These are phyloP conservation scores for Piprites chloris DNA, from an alignment of 2,113 vertebrate genomes.

Conservation along the genomic window DNA sequence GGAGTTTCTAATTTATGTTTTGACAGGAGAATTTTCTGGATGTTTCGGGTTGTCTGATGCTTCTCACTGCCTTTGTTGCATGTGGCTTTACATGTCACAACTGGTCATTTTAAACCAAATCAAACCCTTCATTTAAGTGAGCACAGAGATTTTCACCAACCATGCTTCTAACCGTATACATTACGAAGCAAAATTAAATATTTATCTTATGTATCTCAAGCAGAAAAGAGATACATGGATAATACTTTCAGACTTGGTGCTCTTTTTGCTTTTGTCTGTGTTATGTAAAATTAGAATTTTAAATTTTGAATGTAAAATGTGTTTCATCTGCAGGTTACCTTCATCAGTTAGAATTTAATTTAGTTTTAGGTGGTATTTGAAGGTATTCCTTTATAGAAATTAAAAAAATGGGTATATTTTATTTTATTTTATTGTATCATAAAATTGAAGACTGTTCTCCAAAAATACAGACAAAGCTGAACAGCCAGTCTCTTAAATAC, in stretches of 20 bases:
- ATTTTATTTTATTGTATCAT: neutral
- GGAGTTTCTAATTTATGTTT: neutral
- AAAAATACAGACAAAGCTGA: neutral
- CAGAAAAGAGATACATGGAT: neutral
- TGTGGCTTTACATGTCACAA: neutral
- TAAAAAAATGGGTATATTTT: neutral
- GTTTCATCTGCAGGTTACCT: neutral
- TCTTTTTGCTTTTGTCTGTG: neutral
- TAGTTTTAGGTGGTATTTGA: neutral
- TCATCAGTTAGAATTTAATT: neutral
- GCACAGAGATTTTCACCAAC: neutral
- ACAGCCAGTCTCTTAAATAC: neutral
- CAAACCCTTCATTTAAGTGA: neutral
- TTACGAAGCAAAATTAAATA: neutral
- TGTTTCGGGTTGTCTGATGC: neutral
- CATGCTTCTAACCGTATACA: neutral
- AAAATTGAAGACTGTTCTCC: neutral
- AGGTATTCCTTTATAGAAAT: neutral
- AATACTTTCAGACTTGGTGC: neutral
- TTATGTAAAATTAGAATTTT: neutral
- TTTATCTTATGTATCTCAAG: neutral
- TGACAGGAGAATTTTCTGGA: neutral
- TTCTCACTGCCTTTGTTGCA: neutral
- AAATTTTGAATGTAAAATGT: neutral
- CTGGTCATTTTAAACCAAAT: neutral